Evolutionary conservation across 2,113 vertebrate species (phyloP).

Genomic region (Uropsilus gracilis): DNA sequence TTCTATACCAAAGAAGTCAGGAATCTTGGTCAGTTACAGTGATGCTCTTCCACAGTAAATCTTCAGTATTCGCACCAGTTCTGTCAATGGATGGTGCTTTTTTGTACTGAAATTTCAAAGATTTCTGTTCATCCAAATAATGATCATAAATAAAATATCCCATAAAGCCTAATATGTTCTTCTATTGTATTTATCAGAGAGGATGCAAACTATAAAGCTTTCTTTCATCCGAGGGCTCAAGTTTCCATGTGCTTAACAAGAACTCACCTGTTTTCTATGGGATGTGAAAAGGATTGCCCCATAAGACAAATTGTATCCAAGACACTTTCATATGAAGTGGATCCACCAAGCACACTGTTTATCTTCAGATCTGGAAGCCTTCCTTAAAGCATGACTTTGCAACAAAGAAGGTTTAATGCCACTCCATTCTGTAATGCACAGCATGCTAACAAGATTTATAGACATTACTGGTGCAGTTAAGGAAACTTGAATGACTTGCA

Average conservation of each 20-base stretch:
- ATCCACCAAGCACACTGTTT: not conserved
- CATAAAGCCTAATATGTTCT: not conserved
- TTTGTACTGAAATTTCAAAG: not conserved
- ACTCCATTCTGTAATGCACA: conserved; percentile 31
- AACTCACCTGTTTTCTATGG: conserved; percentile 3
- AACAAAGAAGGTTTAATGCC: conserved; percentile 4
- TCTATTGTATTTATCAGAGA: not conserved
- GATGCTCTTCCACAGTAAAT: not conserved
- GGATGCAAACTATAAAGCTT: not conserved
- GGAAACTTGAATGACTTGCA: conserved; percentile 45
- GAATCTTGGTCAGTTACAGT: conserved; percentile 2
- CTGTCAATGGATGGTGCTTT: not conserved
- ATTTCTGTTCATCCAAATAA: conserved; percentile 2
- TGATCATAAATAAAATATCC: not conserved
- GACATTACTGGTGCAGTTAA: not conserved
- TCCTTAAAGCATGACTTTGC: conserved; percentile 43
- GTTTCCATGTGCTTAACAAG: not conserved
- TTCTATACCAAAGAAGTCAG: not conserved
- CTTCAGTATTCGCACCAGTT: not conserved
- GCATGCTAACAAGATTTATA: conserved; percentile 38
- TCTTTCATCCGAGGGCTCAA: not conserved
- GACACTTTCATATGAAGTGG: conserved; percentile 16
- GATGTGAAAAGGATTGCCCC: conserved; percentile 29
- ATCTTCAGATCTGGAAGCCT: not conserved
- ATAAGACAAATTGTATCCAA: not conserved